These are phyloP conservation scores for Celastrina argiolus DNA, from an alignment of 2,888 invertebrate genomes.

Conservation along the genomic window DNA sequence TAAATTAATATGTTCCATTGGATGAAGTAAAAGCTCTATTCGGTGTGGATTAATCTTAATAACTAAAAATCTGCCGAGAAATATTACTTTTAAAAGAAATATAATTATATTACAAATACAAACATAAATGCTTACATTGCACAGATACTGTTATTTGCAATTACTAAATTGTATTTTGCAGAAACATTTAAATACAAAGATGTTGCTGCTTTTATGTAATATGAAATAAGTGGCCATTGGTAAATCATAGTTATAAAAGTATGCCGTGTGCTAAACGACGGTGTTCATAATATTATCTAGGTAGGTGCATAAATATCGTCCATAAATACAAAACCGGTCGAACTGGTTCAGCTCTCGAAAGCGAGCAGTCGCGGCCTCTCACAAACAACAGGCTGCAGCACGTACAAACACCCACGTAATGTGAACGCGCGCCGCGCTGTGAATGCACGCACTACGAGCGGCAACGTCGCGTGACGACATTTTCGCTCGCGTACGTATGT, in stretches of 20 bases:
- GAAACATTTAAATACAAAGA: background rate
- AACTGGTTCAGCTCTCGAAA: slow-evolving; percentile 76
- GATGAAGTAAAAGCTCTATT: background rate
- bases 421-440: slow-evolving; percentile 60
- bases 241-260: background rate
- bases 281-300: slow-evolving; percentile 60
- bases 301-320: slow-evolving; percentile 73
- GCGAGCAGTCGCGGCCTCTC: slow-evolving; percentile 70
- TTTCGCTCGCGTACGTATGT: slow-evolving; percentile 76
- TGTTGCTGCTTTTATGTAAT: background rate
- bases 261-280: slow-evolving; percentile 64
- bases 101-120: background rate
- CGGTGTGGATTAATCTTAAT: background rate
- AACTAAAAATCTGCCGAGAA: background rate
- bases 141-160: background rate
- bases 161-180: background rate
- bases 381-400: slow-evolving; percentile 48
- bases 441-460: slow-evolving; percentile 69
- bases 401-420: slow-evolving; percentile 70
- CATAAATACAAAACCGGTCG: slow-evolving; percentile 75
- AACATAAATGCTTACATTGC: background rate
- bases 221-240: background rate
- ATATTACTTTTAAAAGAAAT: no score
- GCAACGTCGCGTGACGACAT: slow-evolving; percentile 80
- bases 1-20: no score